Evolutionary conservation across 2,113 vertebrate species (phyloP).

Genomic region (Cryptotis parvus): DNA sequence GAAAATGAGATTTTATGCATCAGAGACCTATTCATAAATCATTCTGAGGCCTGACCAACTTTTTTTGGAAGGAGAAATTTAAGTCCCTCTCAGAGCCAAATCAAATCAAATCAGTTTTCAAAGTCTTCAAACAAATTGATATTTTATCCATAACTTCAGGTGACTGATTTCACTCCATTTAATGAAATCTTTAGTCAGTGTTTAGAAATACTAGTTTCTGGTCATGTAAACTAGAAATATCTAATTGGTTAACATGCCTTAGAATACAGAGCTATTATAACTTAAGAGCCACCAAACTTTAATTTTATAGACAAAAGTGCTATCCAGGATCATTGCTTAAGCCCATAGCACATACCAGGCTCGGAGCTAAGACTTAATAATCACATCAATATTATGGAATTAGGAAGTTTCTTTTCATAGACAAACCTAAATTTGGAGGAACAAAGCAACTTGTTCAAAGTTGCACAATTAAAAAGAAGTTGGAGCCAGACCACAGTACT

Average conservation of each 20-base stretch:
- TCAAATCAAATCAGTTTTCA: background rate
- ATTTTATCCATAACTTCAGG: background rate
- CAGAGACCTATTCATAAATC: constrained; percentile 67
- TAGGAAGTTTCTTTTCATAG: background rate
- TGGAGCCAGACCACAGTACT: no score
- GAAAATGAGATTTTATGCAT: constrained; percentile 81
- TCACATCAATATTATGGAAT: background rate
- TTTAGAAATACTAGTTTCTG: background rate
- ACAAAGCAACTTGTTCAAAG: background rate
- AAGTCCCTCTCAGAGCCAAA: constrained; percentile 40
- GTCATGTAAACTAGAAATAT: background rate
- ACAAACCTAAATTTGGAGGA: background rate
- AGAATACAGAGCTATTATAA: background rate
- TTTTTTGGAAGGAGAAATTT: constrained; percentile 49
- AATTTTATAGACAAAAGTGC: background rate
- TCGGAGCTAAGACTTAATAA: background rate
- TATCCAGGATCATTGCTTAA: background rate
- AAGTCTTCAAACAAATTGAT: constrained; percentile 18
- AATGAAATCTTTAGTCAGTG: background rate
- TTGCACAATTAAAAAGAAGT: background rate
- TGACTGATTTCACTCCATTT: background rate
- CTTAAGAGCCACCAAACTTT: background rate
- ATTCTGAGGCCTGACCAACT: background rate
- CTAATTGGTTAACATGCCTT: background rate
- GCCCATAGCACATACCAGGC: background rate